Evolutionary conservation across 2,797 vertebrate species (phyloP).

Genomic region (Phoeniculus purpureus): DNA sequence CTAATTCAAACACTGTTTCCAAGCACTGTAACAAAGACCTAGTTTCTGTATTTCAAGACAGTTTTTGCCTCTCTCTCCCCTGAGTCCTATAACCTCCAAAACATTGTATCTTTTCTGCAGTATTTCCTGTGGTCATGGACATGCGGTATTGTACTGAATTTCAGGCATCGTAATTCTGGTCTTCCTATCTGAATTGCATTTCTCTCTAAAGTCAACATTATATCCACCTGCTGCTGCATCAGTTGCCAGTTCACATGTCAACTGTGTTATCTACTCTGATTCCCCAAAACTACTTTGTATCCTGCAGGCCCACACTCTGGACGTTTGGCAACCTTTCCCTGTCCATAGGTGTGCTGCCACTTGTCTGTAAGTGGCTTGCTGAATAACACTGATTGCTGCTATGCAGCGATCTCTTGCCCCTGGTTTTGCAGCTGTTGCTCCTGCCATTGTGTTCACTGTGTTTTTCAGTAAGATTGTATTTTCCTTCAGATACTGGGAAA

Average conservation of each 20-base stretch:
- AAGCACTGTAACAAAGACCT: not conserved
- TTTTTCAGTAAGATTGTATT: not conserved
- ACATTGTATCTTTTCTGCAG: not conserved
- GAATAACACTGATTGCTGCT: not conserved
- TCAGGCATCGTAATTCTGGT: not conserved
- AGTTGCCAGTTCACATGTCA: not conserved
- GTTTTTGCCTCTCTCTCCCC: not conserved
- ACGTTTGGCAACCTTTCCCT: not conserved
- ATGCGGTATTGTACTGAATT: not conserved
- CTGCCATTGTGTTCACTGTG: not conserved
- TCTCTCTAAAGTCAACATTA: not conserved
- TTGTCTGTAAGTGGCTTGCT: not conserved
- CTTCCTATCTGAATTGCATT: not conserved
- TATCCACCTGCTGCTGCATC: not conserved
- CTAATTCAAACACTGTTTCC: not conserved
- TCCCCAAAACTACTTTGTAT: not conserved
- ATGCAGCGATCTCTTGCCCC: not conserved
- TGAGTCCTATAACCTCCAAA: accelerated
- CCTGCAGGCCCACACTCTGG: not conserved
- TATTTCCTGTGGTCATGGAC: not conserved
- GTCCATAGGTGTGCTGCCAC: not conserved
- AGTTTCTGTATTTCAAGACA: not conserved
- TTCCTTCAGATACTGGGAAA: not conserved
- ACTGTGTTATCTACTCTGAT: not conserved
- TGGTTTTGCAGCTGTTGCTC: not conserved